Evolutionary conservation across 1,140 invertebrate genomes (phyloP), one percentile per base, ranked within the genome.

Genomic region (Penaeus vannamei): DNA sequence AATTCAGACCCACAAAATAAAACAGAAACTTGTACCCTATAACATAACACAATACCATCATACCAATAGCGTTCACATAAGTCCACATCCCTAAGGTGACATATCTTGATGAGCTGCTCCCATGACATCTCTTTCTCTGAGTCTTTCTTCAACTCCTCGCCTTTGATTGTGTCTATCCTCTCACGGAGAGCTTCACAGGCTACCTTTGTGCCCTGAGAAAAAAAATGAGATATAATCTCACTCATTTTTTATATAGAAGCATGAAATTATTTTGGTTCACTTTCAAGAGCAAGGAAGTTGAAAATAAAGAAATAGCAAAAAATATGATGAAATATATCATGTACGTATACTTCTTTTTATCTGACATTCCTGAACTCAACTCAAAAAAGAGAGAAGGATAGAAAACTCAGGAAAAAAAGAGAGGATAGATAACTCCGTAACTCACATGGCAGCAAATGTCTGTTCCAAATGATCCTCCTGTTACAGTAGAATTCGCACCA

Each of bases 61-160:
- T 94, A 96, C 94, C 95, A 95, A 91, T 95, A 94, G 32, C 94
- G 94, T 20, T 95, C 95, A 91, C 94, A 95, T 29, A 97, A 92
- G 92, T 96, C 95, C 59, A 97, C 92, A 92, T 95, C 93, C 87
- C 94, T 93, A 1, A 92, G 91, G 79, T 94, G 93, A 46, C 95
- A 95, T 84, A 93, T 92, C 64, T 94, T 93, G 23, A 97, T 93
- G 14, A 96, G 92, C 80, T 95, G 93, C 86, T 94, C 92, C 97
- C 97, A 97, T 5, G 93, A 93, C 8, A 95, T 94, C 90, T 95
- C 94, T 8, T 5, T 29, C 20, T 93, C 92, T 1, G 22, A 12
- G 19, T 61, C 60, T 12, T 81, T 72, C 59, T 59, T 29, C 91
- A 96, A 53, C 17, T 53, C 90, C 84, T 94, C 94, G 1, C 94